Evolutionary conservation across 2,113 vertebrate species (phyloP).

Genomic region (Rhombomys opimus): DNA sequence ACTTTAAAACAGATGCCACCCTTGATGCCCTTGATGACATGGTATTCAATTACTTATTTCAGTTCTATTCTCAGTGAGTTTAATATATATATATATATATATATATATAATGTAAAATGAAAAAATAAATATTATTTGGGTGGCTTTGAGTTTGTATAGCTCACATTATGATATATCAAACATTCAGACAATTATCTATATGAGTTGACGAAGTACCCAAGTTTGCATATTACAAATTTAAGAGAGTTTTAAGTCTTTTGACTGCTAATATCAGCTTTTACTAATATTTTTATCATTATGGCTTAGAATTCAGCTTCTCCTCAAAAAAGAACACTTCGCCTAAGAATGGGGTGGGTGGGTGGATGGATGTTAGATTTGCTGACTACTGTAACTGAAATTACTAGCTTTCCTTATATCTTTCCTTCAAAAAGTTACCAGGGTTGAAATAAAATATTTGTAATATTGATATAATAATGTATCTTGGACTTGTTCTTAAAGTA

Average conservation of each 20-base stretch:
- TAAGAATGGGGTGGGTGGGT: fast-evolving
- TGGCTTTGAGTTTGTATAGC: neutral
- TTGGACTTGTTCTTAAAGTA: neutral
- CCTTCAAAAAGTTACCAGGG: neutral
- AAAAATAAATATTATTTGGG: neutral
- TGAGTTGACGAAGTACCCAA: neutral
- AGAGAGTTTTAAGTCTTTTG: neutral
- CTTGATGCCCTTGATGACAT: neutral
- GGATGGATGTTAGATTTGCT: fast-evolving
- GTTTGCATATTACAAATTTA: neutral
- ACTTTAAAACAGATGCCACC: neutral
- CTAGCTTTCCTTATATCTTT: neutral
- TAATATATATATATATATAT: neutral
- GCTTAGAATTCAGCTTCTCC: conserved; percentile 1
- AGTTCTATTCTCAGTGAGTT: neutral
- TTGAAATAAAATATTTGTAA: neutral
- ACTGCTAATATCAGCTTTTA: neutral
- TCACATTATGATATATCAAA: neutral
- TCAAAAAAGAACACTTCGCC: neutral
- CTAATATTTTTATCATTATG: neutral
- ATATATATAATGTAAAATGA: neutral
- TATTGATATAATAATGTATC: neutral
- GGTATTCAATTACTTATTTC: conserved; percentile 2
- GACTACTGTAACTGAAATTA: neutral
- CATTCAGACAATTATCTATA: neutral